Base-by-base conservation (phyloP, 1,140 invertebrate genomes). In the Drosophila tsacasi region DNA sequence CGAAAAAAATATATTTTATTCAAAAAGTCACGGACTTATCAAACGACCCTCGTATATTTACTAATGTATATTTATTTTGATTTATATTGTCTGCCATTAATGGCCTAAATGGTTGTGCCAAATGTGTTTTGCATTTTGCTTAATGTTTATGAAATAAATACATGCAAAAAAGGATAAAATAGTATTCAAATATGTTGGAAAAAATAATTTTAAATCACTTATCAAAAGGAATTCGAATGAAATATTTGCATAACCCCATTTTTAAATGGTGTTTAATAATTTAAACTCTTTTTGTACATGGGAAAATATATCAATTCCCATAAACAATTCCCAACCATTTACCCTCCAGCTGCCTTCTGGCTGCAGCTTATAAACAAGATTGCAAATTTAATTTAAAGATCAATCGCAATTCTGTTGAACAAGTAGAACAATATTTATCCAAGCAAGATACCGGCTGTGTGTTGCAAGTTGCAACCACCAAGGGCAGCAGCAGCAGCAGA, bases 311-410 rank as follows among this genome's bases (percentile, higher is more conserved):
- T 1, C 15, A 23, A 13, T n/a, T 12, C n/a, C 49, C 10, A 30
- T 19, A 32, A 19, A 52, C 49, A 19, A 52, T 32, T 52, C 12
- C 50, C 10, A 19, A 7, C 15, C 54, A 57, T 39, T 57, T 25
- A 23, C 32, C 19, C 39, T 17, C 10, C 1, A 21, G 9, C 17
- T 19, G 13, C 46, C n/a, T 17, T 17, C 27, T 8, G 13, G 25
- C 23, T 17, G 37, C 23, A 46, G 76, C 47, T 60, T 60, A 57
- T 78, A 78, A 46, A 78, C 65, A 49, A 52, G 42, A 69, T 63
- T 62, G 76, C 49, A 66, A 79, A 62, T 72, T 79, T 79, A 64
- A 72, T 80, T 80, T 59, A 80, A 72, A 64, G 75, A 58, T 55
- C 78, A 75, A 61, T 75, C 50, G 55, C 12, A 57, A 49, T 46